Evolutionary conservation across 2,113 vertebrate species (phyloP), one percentile per base, ranked within the genome.

Genomic region (Romanogobio albipinnatus): DNA sequence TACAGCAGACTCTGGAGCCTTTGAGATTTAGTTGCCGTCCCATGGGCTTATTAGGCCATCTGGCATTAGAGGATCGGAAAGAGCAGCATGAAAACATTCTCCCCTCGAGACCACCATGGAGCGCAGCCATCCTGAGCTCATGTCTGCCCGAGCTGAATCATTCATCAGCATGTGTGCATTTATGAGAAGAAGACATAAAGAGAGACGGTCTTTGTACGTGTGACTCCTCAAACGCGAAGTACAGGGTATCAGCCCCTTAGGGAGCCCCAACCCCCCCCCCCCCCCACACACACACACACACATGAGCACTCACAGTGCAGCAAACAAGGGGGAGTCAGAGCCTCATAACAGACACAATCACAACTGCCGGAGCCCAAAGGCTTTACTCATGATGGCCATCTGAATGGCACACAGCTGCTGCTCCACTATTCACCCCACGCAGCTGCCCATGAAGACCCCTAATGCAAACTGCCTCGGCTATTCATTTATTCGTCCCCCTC

Each of bases 371-470:
- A 61, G 22, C 77, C 77, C 56, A 80, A 4, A 43, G 77, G 59
- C 17, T 45, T 81, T 64, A 81, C 45, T 68, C 62, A 33, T 68
- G 7, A 45, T 9, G 77, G 58, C 58, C 39, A 47, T 80, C 58
- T 78, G 58, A 74, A 7, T 36, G 53, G 58, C 76, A 49, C 24
- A 91, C 94, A 2, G 94, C 95, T 0, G 90, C 93, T 0, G 84
- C 92, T 81, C 91, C 93, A 0, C 94, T 62, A 93, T 94, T 76
- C 94, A 96, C 76, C 94, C 95, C 0, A 91, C 29, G 29, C 36
- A 78, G 22, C 93, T 0, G 89, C 80, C 1, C 22, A 9, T 76
- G 29, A 82, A 47, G 15, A 70, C 22, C 53, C 74, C 49, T 70
- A 19, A 10, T 47, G 22, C 47, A 56, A 22, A 43, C 76, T 59